A percentile compares a stretch with the other conserved stretches of the same genome.
These are phyloP conservation scores for Ochotona princeps DNA, from an alignment of 2,113 vertebrate species.

Conservation along the genomic window DNA sequence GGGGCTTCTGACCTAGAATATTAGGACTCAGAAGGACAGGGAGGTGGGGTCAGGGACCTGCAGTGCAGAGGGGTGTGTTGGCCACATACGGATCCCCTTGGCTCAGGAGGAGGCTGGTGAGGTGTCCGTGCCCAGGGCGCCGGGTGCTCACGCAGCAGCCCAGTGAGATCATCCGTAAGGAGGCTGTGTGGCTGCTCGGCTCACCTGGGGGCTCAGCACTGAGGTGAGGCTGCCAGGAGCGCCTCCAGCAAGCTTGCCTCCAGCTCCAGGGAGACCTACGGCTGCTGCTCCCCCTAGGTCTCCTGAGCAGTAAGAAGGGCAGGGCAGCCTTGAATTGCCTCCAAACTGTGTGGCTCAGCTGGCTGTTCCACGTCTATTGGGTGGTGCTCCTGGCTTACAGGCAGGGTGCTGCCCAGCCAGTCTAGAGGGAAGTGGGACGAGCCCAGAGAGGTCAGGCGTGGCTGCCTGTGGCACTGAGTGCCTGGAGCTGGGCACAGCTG, in stretches of 20 bases:
- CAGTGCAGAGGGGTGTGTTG: too few relatives aligned
- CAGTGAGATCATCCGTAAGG: too few relatives aligned
- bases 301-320: conserved; percentile 51
- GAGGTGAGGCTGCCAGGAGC: background rate
- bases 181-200: too few relatives aligned
- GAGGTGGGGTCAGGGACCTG: background rate
- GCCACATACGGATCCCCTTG: background rate
- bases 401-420: background rate
- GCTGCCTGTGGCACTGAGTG: background rate
- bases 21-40: background rate
- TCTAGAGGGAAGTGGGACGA: background rate
- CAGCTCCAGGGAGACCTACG: background rate
- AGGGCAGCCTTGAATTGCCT: background rate
- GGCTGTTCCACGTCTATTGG: too few relatives aligned
- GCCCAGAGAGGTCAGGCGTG: background rate
- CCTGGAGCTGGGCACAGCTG: background rate
- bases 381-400: too few relatives aligned
- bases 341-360: background rate
- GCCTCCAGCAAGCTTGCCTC: background rate
- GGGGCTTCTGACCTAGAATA: background rate
- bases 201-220: too few relatives aligned
- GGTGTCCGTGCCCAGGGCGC: too few relatives aligned
- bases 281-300: background rate
- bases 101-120: too few relatives aligned
- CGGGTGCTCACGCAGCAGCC: too few relatives aligned